These are phyloP conservation scores for Dimorphilus gyrociliatus DNA, from an alignment of 2,888 invertebrate species.

Conservation along the genomic window DNA sequence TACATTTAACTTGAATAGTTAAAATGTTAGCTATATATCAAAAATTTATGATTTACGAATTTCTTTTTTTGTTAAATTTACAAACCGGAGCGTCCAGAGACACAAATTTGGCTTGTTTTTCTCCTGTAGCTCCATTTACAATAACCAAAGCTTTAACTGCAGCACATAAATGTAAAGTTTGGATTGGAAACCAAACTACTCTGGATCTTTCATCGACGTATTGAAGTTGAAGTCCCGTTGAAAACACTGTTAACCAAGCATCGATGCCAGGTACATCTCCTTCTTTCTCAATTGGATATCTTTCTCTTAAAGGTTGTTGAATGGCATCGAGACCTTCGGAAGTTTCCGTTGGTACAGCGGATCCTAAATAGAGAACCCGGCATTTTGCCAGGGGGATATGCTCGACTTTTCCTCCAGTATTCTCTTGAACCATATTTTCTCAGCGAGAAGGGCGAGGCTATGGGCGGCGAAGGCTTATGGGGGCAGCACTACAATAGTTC, in stretches of 20 bases:
- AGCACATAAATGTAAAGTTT: constrained; percentile 29
- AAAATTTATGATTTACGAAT: too few species aligned
- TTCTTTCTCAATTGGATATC: constrained; percentile 23
- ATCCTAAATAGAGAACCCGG: constrained; percentile 34
- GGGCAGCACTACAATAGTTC: too few species aligned
- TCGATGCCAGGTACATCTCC: constrained; percentile 25
- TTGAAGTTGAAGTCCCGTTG: constrained; percentile 76
- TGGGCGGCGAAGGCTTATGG: too few species aligned
- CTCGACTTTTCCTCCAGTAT: too few species aligned
- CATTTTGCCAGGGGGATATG: constrained; percentile 16
- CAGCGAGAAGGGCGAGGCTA: too few species aligned
- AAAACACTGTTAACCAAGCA: constrained; percentile 91
- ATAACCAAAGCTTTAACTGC: constrained; percentile 26
- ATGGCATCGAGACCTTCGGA: constrained; percentile 28
- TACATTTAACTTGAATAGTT: too few species aligned
- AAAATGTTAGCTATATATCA: too few species aligned
- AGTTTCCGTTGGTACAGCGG: constrained; percentile 30
- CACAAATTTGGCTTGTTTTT: constrained; percentile 20
- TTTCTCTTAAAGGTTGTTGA: too few species aligned
- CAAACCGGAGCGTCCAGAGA: too few species aligned
- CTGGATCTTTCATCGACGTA: constrained; percentile 48
- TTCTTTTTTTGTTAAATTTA: too few species aligned
- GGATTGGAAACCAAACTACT: constrained; percentile 32
- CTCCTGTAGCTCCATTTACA: constrained; percentile 15
- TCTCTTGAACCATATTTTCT: too few species aligned